These are phyloP conservation scores for Ommatoiulus sabulosus DNA, from an alignment of 2,888 invertebrate genomes.

Conservation along the genomic window DNA sequence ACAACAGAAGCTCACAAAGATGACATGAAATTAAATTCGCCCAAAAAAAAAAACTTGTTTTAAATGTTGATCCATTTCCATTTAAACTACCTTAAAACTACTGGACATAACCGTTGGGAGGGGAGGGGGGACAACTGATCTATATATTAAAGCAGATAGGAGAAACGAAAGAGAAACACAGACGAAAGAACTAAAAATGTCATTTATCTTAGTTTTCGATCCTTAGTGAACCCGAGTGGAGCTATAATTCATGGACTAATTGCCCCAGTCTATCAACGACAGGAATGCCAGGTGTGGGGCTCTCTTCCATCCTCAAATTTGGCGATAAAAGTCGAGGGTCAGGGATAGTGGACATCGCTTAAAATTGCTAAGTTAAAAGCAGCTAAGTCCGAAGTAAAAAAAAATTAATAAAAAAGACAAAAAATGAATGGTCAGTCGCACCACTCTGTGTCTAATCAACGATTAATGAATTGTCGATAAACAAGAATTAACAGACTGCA, in stretches of 20 bases:
- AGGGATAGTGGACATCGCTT: background rate
- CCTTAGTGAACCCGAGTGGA: slow-evolving; percentile 42
- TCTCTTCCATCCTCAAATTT: background rate
- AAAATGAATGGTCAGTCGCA: background rate
- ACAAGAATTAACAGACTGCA: background rate
- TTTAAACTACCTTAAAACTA: slow-evolving; percentile 45
- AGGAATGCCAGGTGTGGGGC: slow-evolving; percentile 30
- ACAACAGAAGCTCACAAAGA: slow-evolving; percentile 46
- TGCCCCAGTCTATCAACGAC: slow-evolving; percentile 35
- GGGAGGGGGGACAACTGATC: background rate
- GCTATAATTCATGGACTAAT: slow-evolving; percentile 42
- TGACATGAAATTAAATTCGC: slow-evolving; percentile 40
- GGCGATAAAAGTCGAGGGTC: background rate
- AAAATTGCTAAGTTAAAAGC: background rate
- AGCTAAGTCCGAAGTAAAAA: background rate
- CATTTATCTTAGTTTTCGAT: slow-evolving; percentile 38
- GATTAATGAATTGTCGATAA: background rate
- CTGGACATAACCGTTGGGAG: background rate
- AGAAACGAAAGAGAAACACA: background rate
- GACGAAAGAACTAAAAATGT: slow-evolving; percentile 41
- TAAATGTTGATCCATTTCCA: slow-evolving; percentile 37
- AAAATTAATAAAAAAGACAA: background rate
- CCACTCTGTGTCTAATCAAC: background rate
- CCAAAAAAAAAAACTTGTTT: slow-evolving; percentile 10
- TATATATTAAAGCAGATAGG: slow-evolving; percentile 42